Evolutionary conservation across 1,140 invertebrate species (phyloP), one percentile per base, ranked within the genome.

Genomic region (Brachystomella parvula): DNA sequence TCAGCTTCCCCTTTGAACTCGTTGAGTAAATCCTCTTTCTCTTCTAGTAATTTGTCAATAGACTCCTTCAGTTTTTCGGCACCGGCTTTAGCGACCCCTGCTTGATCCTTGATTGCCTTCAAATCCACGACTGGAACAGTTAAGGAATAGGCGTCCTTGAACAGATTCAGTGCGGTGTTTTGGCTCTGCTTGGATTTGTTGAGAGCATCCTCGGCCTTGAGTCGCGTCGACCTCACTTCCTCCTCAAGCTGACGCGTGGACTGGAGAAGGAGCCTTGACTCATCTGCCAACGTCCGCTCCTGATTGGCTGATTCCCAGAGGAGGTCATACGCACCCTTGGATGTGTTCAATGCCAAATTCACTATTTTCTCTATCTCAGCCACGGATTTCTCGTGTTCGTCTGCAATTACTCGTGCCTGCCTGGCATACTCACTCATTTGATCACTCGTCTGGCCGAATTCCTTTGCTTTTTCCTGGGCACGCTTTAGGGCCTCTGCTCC

Each of bases 371-470:
- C 83, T 66, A 96, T 90, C 67, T 86, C 85, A 47, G 86, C 83
- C 0, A 91, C 90, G 73, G 92, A 86, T 2, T 86, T 83, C 57
- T 82, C 82, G 75, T 87, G 85, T 79, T 85, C 81, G 70, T 94
- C 88, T 1, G 91, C 90, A 1, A 89, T 74, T 17, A 83, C 77
- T 26, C 93, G 82, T 2, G 94, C 91, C 76, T 94, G 87, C 64
- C 90, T 84, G 0, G 94, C 92, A 53, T 96, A 90, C 19, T 86
- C 82, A 0, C 92, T 92, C 89, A 97, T 96, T 72, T 90, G 86
- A 28, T 89, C 83, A 21, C 90, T 95, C 75, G 95, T 90, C 70
- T 92, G 87, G 3, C 93, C 94, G 77, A 92, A 91, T 77, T 91
- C 85, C 49, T 86, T 83, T 0, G 92, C 90, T 47, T 90, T 85